Percentiles rank a stretch among this genome's conserved stretches.
Conservation (phyloP, 2,888 invertebrate species). For the Stenodera caucasica region DNA sequence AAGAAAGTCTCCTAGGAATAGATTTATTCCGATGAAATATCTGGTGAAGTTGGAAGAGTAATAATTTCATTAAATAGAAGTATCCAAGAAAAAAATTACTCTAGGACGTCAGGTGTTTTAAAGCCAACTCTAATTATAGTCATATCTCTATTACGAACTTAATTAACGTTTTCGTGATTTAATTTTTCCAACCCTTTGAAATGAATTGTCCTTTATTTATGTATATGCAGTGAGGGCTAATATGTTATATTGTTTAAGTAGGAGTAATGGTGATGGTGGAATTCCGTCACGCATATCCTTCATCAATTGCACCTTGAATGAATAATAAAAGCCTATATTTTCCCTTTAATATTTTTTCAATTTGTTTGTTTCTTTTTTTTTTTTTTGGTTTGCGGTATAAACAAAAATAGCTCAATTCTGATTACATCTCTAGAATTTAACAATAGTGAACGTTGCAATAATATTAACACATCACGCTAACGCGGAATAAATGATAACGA, state of each 20-base stretch:
- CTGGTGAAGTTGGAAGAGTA: no score
- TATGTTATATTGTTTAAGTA: constrained; percentile 2
- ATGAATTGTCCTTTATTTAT: constrained; percentile 25
- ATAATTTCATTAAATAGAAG: no score
- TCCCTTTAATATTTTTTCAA: neutral
- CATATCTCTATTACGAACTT: constrained; percentile 13
- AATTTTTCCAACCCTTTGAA: constrained; percentile 6
- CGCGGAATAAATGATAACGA: constrained; percentile 35
- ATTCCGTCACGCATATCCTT: constrained; percentile 20
- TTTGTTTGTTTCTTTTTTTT: neutral
- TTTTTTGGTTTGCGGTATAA: neutral
- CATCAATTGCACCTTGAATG: constrained; percentile 19
- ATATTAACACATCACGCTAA: constrained; percentile 41
- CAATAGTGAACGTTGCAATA: constrained; percentile 29
- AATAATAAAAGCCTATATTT: constrained; percentile 21
- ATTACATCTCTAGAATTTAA: constrained; percentile 26
- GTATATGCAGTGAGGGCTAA: constrained; percentile 11
- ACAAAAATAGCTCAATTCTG: constrained; percentile 27
- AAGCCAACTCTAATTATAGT: no score
- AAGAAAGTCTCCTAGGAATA: no score
- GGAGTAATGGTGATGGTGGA: constrained; percentile 8
- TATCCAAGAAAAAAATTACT: no score
- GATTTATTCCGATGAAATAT: no score
- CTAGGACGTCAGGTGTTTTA: no score
- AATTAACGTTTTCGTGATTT: constrained; percentile 18